Evolutionary conservation across 2,888 invertebrate species (phyloP).

Genomic region (Phania funesta): DNA sequence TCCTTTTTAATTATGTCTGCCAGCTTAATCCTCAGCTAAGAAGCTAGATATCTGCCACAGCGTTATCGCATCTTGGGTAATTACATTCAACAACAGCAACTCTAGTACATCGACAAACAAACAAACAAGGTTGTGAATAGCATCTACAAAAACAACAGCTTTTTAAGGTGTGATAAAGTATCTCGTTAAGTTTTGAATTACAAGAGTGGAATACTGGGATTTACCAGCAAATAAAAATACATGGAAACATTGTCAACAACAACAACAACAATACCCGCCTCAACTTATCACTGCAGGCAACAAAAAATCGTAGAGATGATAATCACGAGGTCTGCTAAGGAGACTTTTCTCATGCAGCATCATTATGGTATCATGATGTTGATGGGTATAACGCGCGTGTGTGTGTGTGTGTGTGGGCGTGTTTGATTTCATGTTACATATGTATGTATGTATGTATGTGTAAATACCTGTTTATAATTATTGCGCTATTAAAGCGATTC

Average conservation of each 20-base stretch:
- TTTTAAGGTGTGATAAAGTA: slow-evolving; percentile 23
- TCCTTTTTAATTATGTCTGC: slow-evolving; percentile 55
- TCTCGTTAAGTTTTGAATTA: slow-evolving; percentile 35
- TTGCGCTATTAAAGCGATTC: slow-evolving; percentile 31
- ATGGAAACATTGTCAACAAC: not conserved
- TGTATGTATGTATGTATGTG: not conserved
- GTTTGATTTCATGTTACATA: no score
- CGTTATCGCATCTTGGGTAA: slow-evolving; percentile 15
- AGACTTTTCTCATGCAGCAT: not conserved
- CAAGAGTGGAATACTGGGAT: not conserved
- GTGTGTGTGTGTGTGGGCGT: not conserved
- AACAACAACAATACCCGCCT: not conserved
- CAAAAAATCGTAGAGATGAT: not conserved
- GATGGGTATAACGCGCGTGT: not conserved
- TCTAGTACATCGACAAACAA: not conserved
- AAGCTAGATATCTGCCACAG: not conserved
- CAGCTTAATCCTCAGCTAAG: slow-evolving; percentile 37
- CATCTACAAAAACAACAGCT: not conserved
- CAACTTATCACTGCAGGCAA: not conserved
- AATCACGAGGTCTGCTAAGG: not conserved
- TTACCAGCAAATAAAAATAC: not conserved
- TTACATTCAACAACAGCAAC: not conserved
- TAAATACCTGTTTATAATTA: slow-evolving; percentile 8
- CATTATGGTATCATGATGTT: not conserved
- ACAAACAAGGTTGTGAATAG: not conserved